Percentiles rank a stretch among this genome's conserved stretches.
These are phyloP conservation scores for Morpho helenor DNA, from an alignment of 2,888 invertebrate species.

Conservation along the genomic window DNA sequence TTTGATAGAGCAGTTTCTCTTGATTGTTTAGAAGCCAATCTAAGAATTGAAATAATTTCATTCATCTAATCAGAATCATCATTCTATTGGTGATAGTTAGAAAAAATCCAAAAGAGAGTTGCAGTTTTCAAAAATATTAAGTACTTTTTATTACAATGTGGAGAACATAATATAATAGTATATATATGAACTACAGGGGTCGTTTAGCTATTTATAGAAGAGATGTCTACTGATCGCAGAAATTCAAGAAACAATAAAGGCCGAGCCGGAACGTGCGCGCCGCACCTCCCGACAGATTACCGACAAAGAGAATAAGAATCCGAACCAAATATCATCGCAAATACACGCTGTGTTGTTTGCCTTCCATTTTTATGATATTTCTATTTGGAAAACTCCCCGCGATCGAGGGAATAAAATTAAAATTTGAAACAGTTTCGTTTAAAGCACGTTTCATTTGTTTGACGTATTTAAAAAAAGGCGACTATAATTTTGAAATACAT, in stretches of 20 bases:
- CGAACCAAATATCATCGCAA: constrained; percentile 62
- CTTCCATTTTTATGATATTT: constrained; percentile 64
- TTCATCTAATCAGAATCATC: no score
- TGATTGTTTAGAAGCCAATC: no score
- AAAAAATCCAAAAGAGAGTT: no score
- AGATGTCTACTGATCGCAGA: constrained; percentile 32
- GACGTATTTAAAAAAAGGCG: background rate
- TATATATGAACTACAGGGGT: constrained; percentile 1
- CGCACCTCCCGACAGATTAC: constrained; percentile 60
- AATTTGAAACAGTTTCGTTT: constrained; percentile 46
- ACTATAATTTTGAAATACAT: background rate
- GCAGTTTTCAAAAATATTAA: no score
- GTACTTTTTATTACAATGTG: no score
- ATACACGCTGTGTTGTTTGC: constrained; percentile 66
- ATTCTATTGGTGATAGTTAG: no score
- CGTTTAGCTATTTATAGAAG: constrained; percentile 14
- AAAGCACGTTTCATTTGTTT: constrained; percentile 50
- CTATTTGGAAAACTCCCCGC: constrained; percentile 49
- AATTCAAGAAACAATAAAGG: constrained; percentile 66
- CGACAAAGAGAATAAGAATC: constrained; percentile 65
- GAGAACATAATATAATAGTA: background rate
- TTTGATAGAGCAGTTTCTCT: no score
- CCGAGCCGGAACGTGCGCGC: constrained; percentile 61
- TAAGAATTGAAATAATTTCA: no score
- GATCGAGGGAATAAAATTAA: constrained; percentile 48